Conservation (phyloP, 2,888 invertebrate genomes). For the Sabatieria punctata region DNA sequence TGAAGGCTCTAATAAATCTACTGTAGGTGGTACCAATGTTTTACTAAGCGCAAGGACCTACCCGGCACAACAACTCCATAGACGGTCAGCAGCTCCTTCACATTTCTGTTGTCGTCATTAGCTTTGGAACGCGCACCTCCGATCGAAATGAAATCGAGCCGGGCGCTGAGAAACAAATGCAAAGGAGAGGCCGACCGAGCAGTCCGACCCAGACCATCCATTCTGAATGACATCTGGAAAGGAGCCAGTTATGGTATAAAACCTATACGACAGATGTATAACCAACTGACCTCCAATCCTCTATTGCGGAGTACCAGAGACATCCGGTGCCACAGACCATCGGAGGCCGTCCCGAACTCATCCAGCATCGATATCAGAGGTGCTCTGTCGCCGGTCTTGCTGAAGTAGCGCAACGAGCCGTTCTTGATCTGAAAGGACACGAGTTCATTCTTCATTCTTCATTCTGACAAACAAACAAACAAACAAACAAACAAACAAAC, state of each 20-base stretch:
- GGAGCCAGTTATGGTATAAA: background rate
- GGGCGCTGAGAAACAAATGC: constrained; percentile 79
- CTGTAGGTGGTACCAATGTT: too few species aligned
- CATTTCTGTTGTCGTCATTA: background rate
- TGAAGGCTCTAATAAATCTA: too few species aligned
- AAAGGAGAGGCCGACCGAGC: constrained; percentile 41
- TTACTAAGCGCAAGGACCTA: background rate
- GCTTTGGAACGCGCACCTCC: constrained; percentile 38
- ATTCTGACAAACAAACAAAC: too few species aligned
- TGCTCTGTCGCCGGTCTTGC: constrained; percentile 43
- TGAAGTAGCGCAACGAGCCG: constrained; percentile 54
- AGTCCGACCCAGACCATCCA: constrained; percentile 2
- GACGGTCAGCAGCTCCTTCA: constrained; percentile 10
- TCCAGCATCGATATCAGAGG: constrained; percentile 63
- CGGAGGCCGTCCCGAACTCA: constrained; percentile 41
- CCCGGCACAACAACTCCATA: constrained; percentile 1
- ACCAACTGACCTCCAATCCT: background rate
- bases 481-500: too few species aligned
- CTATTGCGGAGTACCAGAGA: constrained; percentile 42
- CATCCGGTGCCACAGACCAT: constrained; percentile 76
- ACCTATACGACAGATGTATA: background rate
- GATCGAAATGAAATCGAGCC: constrained; percentile 57
- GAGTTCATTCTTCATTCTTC: too few species aligned
- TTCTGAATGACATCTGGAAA: constrained; percentile 4
- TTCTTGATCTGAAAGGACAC: constrained; percentile 42